phyloP scores from a whole-genome alignment of 2,888 invertebrate species.

The Cactoblastis cactorum region DNA sequence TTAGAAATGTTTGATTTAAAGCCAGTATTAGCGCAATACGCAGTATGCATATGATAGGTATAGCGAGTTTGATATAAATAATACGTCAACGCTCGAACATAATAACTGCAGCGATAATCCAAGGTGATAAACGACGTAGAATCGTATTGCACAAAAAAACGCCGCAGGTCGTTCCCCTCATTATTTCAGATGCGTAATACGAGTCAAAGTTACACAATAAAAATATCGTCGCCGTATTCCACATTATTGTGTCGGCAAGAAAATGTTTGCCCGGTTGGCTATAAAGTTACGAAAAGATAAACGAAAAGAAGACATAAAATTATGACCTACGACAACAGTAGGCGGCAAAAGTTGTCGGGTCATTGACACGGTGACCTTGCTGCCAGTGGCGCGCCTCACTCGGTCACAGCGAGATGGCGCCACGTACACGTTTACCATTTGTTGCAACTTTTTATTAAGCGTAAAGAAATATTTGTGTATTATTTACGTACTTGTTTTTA shows the following conservation, averaged over 20 bases:
- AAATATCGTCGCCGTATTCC: neutral
- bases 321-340: slow-evolving; percentile 79
- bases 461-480: neutral
- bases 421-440: slow-evolving; percentile 24
- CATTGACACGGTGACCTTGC: slow-evolving; percentile 77
- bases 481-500: neutral
- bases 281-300: slow-evolving; percentile 78
- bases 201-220: slow-evolving; percentile 17
- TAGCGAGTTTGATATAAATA: neutral
- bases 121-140: slow-evolving; percentile 9
- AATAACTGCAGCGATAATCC: slow-evolving; percentile 11
- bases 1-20: neutral
- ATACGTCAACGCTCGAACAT: slow-evolving; percentile 2
- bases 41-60: neutral
- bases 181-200: slow-evolving; percentile 15
- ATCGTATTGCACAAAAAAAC: slow-evolving; percentile 23
- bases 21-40: neutral
- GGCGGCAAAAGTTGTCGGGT: slow-evolving; percentile 78
- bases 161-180: slow-evolving; percentile 21
- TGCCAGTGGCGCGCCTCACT: slow-evolving; percentile 39
- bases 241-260: slow-evolving; percentile 16
- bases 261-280: slow-evolving; percentile 61
- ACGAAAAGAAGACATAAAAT: slow-evolving; percentile 80
- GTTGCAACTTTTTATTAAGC: slow-evolving; percentile 21
- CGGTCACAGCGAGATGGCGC: slow-evolving; percentile 63